Percentiles rank a stretch among this genome's conserved stretches.
phyloP scores from a whole-genome alignment of 2,113 vertebrate species.

The Aegotheles bennettii region DNA sequence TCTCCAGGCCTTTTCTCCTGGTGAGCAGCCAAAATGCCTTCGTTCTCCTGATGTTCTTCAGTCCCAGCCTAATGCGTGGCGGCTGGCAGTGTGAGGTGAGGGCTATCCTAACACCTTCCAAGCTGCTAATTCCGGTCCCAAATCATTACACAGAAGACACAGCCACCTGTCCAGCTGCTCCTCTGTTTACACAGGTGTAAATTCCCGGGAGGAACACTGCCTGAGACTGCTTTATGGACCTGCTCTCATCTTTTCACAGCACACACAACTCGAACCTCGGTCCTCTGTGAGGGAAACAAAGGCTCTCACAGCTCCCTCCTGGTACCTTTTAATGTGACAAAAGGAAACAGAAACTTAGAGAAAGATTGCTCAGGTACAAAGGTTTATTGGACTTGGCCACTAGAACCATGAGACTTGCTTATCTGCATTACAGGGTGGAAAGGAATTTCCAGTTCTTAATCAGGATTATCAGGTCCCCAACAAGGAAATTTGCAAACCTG shows the following conservation, averaged over 20 bases:
- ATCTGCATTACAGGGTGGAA: neutral
- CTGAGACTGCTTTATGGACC: accelerated
- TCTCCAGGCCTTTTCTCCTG: neutral
- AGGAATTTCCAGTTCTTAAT: slow-evolving; percentile 32
- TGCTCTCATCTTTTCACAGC: neutral
- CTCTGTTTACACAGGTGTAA: neutral
- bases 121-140: neutral
- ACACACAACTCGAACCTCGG: neutral
- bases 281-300: neutral
- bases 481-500: neutral
- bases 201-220: neutral
- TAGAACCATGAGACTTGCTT: neutral
- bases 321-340: neutral
- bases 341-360: neutral
- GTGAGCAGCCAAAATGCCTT: neutral
- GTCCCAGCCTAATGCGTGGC: neutral
- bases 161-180: neutral
- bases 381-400: neutral
- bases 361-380: neutral
- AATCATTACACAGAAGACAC: accelerated
- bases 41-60: neutral
- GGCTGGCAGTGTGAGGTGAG: neutral
- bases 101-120: neutral
- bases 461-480: neutral
- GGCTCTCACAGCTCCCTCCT: neutral